Evolutionary conservation across 2,113 vertebrate genomes (phyloP).

Genomic region (Coptodon bakossiorum): DNA sequence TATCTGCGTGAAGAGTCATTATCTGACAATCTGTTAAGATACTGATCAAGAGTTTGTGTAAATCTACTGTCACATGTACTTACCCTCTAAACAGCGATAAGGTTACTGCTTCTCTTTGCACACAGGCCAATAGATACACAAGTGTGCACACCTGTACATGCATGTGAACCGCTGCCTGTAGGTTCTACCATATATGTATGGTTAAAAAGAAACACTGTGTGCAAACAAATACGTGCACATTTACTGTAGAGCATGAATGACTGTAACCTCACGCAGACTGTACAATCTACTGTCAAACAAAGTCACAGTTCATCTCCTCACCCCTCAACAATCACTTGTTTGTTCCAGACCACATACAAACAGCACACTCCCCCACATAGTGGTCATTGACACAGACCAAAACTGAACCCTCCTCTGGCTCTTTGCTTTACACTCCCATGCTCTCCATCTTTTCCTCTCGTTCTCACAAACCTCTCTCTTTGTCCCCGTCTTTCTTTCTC

Average conservation of each 20-base stretch:
- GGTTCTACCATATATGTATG: background rate
- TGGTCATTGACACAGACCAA: slow-evolving; percentile 51
- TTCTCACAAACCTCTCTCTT: background rate
- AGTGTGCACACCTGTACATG: background rate
- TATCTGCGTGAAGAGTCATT: slow-evolving; percentile 42
- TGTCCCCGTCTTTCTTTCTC: background rate
- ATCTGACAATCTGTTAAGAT: slow-evolving; percentile 64
- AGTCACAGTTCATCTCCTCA: slow-evolving; percentile 60
- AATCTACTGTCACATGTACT: slow-evolving; percentile 62
- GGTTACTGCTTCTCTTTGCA: slow-evolving; percentile 48
- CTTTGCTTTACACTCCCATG: slow-evolving; percentile 4
- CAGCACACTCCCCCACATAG: slow-evolving; percentile 52
- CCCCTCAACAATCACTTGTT: slow-evolving; percentile 68
- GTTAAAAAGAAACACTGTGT: background rate
- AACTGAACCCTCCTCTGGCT: background rate
- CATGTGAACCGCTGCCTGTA: background rate
- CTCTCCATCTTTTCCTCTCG: slow-evolving; percentile 11
- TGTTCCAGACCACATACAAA: slow-evolving; percentile 72
- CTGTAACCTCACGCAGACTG: background rate
- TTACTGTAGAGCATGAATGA: background rate
- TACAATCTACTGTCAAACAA: slow-evolving; percentile 44
- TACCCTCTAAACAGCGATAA: slow-evolving; percentile 54
- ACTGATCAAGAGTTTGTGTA: slow-evolving; percentile 63
- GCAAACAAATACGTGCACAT: background rate
- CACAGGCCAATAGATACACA: slow-evolving; percentile 44